These are phyloP conservation scores for Synanthedon formicaeformis DNA, from an alignment of 2,888 invertebrate species.

Conservation along the genomic window DNA sequence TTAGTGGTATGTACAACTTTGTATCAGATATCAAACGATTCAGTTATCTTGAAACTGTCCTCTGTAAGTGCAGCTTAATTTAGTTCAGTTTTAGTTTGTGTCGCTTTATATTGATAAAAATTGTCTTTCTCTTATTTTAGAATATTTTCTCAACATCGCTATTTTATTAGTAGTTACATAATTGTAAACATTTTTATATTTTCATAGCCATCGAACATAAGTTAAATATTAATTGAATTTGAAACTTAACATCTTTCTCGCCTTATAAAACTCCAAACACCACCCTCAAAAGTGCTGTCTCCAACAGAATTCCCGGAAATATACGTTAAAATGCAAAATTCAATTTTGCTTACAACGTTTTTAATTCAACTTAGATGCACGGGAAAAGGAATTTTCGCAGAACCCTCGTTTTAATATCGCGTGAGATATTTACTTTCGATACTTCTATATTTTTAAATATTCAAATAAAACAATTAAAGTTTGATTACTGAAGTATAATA, in stretches of 20 bases:
- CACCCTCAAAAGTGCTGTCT: background rate
- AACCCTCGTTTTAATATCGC: background rate
- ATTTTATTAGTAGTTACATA: too few species aligned
- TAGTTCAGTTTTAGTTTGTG: background rate
- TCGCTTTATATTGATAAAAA: background rate
- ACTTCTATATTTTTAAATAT: too few species aligned
- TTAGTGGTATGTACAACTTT: background rate
- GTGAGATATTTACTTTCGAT: background rate
- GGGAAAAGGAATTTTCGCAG: conserved; percentile 1
- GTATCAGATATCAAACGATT: background rate
- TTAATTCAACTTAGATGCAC: conserved; percentile 6
- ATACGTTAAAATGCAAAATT: conserved; percentile 4
- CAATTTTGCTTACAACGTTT: conserved; percentile 8
- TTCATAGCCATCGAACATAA: too few species aligned
- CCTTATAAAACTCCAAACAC: background rate
- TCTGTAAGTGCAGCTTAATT: background rate
- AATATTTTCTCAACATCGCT: too few species aligned
- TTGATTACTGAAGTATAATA: too few species aligned
- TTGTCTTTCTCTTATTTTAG: too few species aligned
- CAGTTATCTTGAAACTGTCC: background rate
- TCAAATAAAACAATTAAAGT: too few species aligned
- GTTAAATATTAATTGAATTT: too few species aligned
- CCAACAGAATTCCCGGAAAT: conserved; percentile 1
- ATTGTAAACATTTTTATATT: too few species aligned
- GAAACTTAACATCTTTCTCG: too few species aligned